Evolutionary conservation across 2,797 vertebrate species (phyloP).

Genomic region (Helostoma temminkii): DNA sequence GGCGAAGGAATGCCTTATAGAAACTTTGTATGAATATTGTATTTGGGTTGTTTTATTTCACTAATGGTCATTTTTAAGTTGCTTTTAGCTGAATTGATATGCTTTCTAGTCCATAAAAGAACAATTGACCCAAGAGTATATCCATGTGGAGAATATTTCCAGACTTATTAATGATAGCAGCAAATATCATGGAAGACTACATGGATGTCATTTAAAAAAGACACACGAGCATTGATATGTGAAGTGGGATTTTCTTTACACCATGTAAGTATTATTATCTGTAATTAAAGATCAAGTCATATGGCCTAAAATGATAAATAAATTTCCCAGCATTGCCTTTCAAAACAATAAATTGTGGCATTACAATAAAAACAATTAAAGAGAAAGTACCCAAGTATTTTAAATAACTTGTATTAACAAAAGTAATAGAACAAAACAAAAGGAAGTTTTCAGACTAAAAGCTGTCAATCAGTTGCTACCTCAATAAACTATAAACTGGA

Average conservation of each 20-base stretch:
- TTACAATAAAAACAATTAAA: slow-evolving; percentile 7
- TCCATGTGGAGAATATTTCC: slow-evolving; percentile 53
- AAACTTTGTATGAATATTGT: slow-evolving; percentile 74
- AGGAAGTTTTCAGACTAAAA: not conserved
- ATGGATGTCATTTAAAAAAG: slow-evolving; percentile 12
- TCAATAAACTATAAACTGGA: slow-evolving; percentile 64
- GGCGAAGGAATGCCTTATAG: slow-evolving; percentile 82
- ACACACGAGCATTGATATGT: not conserved
- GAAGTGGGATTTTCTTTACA: slow-evolving; percentile 4
- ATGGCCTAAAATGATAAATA: not conserved
- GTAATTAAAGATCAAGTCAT: not conserved
- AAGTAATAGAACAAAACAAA: not conserved
- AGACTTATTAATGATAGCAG: slow-evolving; percentile 24
- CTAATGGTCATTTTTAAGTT: slow-evolving; percentile 54
- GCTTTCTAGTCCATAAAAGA: slow-evolving; percentile 60
- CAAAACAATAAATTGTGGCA: not conserved
- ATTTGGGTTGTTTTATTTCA: slow-evolving; percentile 58
- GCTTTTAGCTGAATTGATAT: slow-evolving; percentile 37
- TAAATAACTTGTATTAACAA: not conserved
- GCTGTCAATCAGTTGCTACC: slow-evolving; percentile 50
- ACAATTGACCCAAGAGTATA: slow-evolving; percentile 46
- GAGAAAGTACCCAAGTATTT: not conserved
- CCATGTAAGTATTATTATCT: not conserved
- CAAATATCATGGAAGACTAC: slow-evolving; percentile 6
- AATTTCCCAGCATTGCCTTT: not conserved